Evolutionary conservation across 2,888 invertebrate species (phyloP).

Genomic region (Macrosiphum euphorbiae): DNA sequence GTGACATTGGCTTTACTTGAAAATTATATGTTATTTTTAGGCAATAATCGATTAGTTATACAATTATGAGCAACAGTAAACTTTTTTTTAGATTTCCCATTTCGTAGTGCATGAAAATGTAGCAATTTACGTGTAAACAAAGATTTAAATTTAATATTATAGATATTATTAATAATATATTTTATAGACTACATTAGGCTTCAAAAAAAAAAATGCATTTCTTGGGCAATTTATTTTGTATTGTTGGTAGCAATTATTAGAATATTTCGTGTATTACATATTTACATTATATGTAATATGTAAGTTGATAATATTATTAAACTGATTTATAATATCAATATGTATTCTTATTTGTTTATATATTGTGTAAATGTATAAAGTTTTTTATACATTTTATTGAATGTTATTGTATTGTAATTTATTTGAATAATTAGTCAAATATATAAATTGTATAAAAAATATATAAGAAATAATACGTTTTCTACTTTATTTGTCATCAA

Average conservation of each 20-base stretch:
- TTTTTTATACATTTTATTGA: background rate
- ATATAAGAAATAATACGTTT: background rate
- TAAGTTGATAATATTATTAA: too few species aligned
- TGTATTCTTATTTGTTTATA: too few species aligned
- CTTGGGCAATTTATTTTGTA: background rate
- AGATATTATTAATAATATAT: background rate
- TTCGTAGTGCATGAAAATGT: background rate
- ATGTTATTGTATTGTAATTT: background rate
- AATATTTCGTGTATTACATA: background rate
- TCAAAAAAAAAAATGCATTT: background rate
- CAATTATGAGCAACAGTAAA: background rate
- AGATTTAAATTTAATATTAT: background rate
- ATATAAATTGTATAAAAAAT: background rate
- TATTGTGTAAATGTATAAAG: slow-evolving; percentile 4
- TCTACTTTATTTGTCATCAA: background rate
- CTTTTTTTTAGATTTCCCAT: background rate
- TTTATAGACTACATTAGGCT: background rate
- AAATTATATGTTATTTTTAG: too few species aligned
- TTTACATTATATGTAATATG: too few species aligned
- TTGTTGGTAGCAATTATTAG: background rate
- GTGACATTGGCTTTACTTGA: too few species aligned
- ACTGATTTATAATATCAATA: too few species aligned
- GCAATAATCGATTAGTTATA: background rate
- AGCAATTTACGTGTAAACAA: background rate
- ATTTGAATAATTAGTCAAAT: background rate